Evolutionary conservation across 2,113 vertebrate genomes (phyloP), one percentile per base, ranked within the genome.

Genomic region (Hydropotes inermis): DNA sequence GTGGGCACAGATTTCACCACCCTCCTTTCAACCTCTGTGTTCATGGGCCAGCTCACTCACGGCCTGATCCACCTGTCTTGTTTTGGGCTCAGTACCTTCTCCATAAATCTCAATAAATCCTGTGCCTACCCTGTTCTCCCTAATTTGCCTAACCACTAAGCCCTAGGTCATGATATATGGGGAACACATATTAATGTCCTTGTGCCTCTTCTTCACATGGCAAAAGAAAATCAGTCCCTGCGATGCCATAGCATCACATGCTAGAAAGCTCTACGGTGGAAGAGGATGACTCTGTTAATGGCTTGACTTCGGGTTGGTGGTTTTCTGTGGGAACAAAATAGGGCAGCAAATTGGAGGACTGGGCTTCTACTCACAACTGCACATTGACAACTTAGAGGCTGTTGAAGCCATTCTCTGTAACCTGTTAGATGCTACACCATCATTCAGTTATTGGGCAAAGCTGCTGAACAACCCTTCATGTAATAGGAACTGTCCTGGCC

Each of bases 231-330:
- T 87, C 14, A 47, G 39, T 57, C 16, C 28, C 50, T 57, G 19
- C 1, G 0, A 5, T 67, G 2, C 6, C 14, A 0, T 2, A 81
- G 43, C 57, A 89, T 61, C 58, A 27, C 84, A 33, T 27, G 21
- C 15, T 92, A 3, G 2, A 57, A 64, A n/a, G 43, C 1, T 17
- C 23, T 33, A 14, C 7, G 7, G 3, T 14, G 47, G 47, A 57
- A 78, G 61, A 33, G 17, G 15, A 76, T 7, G 39, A 15, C 21
- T 92, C 39, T 39, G 52, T 28, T 33, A n/a, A 17, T 39, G 64
- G 36, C 79, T 96, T 95, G 45, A 47, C 14, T 91, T 84, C 7
- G 61, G 21, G 5, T 33, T 83, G 47, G 7, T n/a, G 25, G 43
- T 78, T 92, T 86, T 57, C 84, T 76, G 11, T 55, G n/a, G 47